Base-by-base conservation (phyloP, 1,140 invertebrate species). In the Nasonia giraulti region DNA sequence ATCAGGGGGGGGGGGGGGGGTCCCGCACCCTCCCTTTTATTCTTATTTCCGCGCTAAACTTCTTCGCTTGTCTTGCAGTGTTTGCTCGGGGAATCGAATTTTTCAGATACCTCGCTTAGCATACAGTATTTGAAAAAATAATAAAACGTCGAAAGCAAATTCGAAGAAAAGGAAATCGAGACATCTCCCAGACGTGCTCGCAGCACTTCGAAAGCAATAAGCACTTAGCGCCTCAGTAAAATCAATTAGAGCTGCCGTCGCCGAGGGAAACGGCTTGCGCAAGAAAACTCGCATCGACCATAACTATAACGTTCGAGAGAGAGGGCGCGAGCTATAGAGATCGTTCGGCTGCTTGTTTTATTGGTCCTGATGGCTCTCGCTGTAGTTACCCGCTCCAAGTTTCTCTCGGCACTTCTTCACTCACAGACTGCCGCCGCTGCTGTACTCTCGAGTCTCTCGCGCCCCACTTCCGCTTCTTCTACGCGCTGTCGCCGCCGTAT, bases 191-290 rank as follows among this genome's bases (percentile, higher is more conserved):
- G 47, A 7, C 31, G 11, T 47, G 20, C 20, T 17, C 47, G 47
- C 47, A n/a, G 17, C 40, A 8, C 74, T 85, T 85, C 66, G 69
- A 86, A 78, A 85, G 88, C 85, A 89, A 88, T 88, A 87, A 88
- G 79, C 88, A 91, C 87, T 91, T 91, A 91, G 90, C 90, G 88
- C 86, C 74, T 89, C 87, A 88, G 87, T 91, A 90, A 91, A 91
- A 91, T 87, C 89, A 90, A 91, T 91, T 91, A 91, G 89, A 90
- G 85, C 79, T 40, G 82, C 66, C 82, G 55, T 62, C 86, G 40
- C 87, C 55, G 11, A 71, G 31, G 69, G 55, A 83, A 79, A 23
- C 40, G 20, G 23, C 80, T 40, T 20, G 71, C 44, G 85, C 55
- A 82, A 88, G 86, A 73, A 87, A 86, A 85, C 66, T 62, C 20